A percentile compares a stretch with the other conserved stretches of the same genome.
phyloP scores from a whole-genome alignment of 1,140 invertebrate species.

The Diachasma alloeum region DNA sequence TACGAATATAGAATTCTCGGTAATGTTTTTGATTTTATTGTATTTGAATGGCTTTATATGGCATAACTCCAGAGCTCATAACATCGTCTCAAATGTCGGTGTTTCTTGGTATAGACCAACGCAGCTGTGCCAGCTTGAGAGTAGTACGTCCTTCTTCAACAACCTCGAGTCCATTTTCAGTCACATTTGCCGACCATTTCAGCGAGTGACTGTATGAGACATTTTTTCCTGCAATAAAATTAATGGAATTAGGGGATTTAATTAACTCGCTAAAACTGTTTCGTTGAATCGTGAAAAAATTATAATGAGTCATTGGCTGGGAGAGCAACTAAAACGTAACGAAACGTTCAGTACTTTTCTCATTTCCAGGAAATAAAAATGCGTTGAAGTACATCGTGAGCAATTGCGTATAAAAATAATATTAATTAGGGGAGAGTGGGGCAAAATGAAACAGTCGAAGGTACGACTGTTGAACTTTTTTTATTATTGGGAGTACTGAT shows the following conservation, averaged over 20 bases:
- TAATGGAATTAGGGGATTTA: not conserved
- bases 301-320: too few species aligned
- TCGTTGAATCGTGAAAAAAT: too few species aligned
- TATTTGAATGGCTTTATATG: not conserved
- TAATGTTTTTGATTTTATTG: constrained; percentile 9
- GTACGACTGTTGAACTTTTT: too few species aligned
- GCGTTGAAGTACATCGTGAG: too few species aligned
- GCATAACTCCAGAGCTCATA: not conserved
- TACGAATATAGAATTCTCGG: constrained; percentile 11
- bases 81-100: not conserved
- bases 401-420: too few species aligned
- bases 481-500: too few species aligned
- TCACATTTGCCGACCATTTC: constrained; percentile 37
- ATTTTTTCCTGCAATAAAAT: constrained; percentile 39
- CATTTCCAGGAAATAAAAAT: too few species aligned
- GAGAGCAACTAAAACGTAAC: too few species aligned
- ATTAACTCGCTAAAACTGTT: not conserved
- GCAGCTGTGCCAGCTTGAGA: not conserved
- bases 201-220: constrained; percentile 33
- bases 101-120: not conserved
- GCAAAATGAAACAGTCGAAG: too few species aligned
- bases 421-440: too few species aligned
- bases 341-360: too few species aligned
- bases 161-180: constrained; percentile 4
- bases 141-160: constrained; percentile 14